These are phyloP conservation scores for Arbacia lixula DNA, from an alignment of 53 echinoderm and acorn worm genomes.

Conservation along the genomic window DNA sequence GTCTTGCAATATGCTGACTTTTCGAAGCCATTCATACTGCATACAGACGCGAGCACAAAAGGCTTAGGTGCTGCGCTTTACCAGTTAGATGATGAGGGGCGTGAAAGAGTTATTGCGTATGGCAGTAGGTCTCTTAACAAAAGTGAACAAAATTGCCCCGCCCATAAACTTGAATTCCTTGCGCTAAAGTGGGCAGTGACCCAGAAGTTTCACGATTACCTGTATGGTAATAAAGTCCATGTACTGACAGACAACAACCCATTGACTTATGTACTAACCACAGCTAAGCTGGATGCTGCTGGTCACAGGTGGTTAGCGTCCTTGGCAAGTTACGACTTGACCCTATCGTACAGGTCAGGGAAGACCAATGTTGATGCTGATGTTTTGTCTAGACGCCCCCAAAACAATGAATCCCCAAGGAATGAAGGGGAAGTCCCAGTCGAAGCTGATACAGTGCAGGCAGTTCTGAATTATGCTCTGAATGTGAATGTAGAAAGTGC, in stretches of 20 bases:
- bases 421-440: too few relatives aligned
- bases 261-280: constrained; percentile 52
- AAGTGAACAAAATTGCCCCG: constrained; percentile 43
- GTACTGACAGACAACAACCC: constrained; percentile 67
- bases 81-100: constrained; percentile 27
- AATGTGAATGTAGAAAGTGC: constrained; percentile 19
- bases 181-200: constrained; percentile 71
- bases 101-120: constrained; percentile 39
- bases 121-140: constrained; percentile 11
- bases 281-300: constrained; percentile 64
- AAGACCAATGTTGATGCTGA: too few relatives aligned
- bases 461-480: neutral
- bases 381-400: too few relatives aligned
- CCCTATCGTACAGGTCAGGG: too few relatives aligned
- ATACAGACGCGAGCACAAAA: constrained; percentile 47
- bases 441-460: neutral
- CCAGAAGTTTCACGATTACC: constrained; percentile 58
- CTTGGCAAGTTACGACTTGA: too few relatives aligned
- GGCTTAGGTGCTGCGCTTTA: constrained; percentile 48
- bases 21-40: constrained; percentile 32
- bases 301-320: constrained; percentile 56
- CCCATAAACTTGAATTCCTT: constrained; percentile 60
- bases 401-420: too few relatives aligned
- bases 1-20: constrained; percentile 42
- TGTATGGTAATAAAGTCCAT: constrained; percentile 53